Percentiles rank a stretch among this genome's conserved stretches.
These are phyloP conservation scores for Dromococcyx pavoninus DNA, from an alignment of 2,797 vertebrate genomes.

Conservation along the genomic window DNA sequence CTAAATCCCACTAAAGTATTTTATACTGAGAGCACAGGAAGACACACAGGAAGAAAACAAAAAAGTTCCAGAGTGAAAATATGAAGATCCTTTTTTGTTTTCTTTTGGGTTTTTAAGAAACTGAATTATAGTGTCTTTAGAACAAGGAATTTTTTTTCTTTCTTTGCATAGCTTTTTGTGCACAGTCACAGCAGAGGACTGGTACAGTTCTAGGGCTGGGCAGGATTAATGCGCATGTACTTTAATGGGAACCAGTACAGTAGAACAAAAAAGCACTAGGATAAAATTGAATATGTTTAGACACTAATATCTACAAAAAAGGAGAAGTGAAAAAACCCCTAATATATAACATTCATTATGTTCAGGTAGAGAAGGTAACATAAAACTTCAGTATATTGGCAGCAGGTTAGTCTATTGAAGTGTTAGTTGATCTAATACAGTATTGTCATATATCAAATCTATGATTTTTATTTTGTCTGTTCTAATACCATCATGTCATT, in stretches of 20 bases:
- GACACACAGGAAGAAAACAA: background rate
- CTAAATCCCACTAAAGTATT: background rate
- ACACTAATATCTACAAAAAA: background rate
- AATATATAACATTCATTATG: background rate
- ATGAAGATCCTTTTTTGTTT: background rate
- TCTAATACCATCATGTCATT: background rate
- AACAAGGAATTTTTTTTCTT: background rate
- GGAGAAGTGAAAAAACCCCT: background rate
- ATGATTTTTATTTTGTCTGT: background rate
- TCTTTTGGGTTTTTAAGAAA: too few relatives aligned
- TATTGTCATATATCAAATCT: background rate
- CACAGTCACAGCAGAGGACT: background rate
- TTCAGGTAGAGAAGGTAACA: background rate
- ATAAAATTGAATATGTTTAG: background rate
- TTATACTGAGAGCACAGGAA: background rate
- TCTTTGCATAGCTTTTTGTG: background rate
- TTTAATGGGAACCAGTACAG: background rate
- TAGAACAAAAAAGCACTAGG: background rate
- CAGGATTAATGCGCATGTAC: background rate
- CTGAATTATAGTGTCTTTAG: background rate
- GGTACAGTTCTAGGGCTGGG: background rate
- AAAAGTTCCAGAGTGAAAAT: background rate
- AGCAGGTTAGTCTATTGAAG: rapidly evolving
- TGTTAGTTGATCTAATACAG: background rate
- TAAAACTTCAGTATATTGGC: background rate